Evolutionary conservation across 2,888 invertebrate species (phyloP), one percentile per base, ranked within the genome.

Genomic region (Neuroscelio doddi): DNA sequence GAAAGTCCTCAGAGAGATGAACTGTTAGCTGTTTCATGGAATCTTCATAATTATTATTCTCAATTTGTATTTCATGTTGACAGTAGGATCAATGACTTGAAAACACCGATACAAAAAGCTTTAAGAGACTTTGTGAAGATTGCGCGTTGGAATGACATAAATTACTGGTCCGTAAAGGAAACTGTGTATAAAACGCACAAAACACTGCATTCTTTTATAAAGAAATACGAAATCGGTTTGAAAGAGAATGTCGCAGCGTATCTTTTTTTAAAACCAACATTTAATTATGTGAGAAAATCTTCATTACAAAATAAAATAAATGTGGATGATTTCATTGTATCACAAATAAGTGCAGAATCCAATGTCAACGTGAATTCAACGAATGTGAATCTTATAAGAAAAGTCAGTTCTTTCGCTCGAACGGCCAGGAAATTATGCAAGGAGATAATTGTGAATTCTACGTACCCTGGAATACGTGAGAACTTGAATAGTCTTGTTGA

Each of bases 81-180:
- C 0, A 85, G 87, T 0, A 88, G 89, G 44, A 90, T 96, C 7
- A 89, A 89, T 46, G 88, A 89, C 27, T 87, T 92, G 15, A 90
- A 93, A 24, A 82, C 89, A 0, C 96, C 97, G 0, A 93, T 98
- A 62, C 97, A 97, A 79, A 96, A 95, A 85, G 93, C 96, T 81
- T 84, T 99, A 8, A 92, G 92, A 71, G 97, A 97, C 72, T 96
- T 95, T 80, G 93, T 98, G 0, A 97, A 97, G 85, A 97, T 99
- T 51, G 94, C 94, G 46, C 89, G 95, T 30, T 99, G 98, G 94
- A 94, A 93, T 76, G 98, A 99, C 78, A 89, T 95, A 9, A 98
- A 93, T 77, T 96, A 97, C 81, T 97, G 95, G 91, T 92, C 96
- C 26, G 91, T 98, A 51, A 95, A 94, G 73, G 93, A 93, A 70